These are phyloP conservation scores for Sabatieria punctata DNA, from an alignment of 2,888 invertebrate species.

Conservation along the genomic window DNA sequence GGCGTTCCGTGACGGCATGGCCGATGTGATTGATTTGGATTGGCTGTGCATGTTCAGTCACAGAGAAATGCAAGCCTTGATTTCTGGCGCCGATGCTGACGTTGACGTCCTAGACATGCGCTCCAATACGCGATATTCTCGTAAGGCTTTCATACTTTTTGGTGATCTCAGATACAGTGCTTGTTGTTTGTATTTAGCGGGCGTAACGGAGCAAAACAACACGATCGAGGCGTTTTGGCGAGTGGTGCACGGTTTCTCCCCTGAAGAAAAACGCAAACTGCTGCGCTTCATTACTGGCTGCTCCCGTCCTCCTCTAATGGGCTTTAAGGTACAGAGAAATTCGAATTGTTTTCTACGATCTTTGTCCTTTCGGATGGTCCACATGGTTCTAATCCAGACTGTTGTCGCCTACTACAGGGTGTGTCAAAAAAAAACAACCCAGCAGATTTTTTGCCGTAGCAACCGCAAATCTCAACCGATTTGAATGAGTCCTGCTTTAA, in stretches of 20 bases:
- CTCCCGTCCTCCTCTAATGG: slow-evolving; percentile 82
- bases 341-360: no score
- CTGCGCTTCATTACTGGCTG: slow-evolving; percentile 96
- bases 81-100: slow-evolving; percentile 82
- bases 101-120: slow-evolving; percentile 77
- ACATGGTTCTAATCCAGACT: no score
- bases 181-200: no score
- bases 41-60: slow-evolving; percentile 90
- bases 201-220: background rate
- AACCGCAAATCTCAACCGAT: no score
- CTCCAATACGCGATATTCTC: slow-evolving; percentile 69
- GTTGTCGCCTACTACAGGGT: no score
- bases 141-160: no score
- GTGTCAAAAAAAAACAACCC: no score
- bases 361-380: no score
- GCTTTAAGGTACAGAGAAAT: slow-evolving; percentile 63
- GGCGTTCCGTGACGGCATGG: slow-evolving; percentile 72
- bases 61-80: slow-evolving; percentile 82
- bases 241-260: slow-evolving; percentile 57
- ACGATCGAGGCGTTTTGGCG: slow-evolving; percentile 58
- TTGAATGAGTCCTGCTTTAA: no score
- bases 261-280: slow-evolving; percentile 52
- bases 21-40: slow-evolving; percentile 69
- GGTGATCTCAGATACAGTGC: no score
- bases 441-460: no score